Evolutionary conservation across 2,113 vertebrate species (phyloP).

Genomic region (Dasyornis broadbenti): DNA sequence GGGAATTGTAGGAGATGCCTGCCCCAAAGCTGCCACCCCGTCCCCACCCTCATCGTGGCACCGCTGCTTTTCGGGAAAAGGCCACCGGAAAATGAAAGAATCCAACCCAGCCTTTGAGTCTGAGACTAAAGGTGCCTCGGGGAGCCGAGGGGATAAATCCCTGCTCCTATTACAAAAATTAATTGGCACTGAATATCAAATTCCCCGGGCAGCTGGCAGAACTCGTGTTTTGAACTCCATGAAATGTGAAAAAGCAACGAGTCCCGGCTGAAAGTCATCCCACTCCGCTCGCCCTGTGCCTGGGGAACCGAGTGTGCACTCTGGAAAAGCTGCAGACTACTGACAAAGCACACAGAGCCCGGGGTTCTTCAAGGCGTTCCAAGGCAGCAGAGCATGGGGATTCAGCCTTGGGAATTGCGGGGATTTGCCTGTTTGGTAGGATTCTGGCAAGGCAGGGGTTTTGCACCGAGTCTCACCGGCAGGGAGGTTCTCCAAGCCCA

Average conservation of each 20-base stretch:
- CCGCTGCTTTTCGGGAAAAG: background rate
- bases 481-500: background rate
- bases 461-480: background rate
- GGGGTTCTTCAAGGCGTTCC: background rate
- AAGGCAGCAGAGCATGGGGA: background rate
- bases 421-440: background rate
- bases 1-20: background rate
- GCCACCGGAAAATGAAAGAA: background rate
- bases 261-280: background rate
- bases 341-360: background rate
- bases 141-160: background rate
- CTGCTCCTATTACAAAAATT: conserved; percentile 19
- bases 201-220: background rate
- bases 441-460: background rate
- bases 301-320: background rate
- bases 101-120: background rate
- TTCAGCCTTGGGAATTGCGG: background rate
- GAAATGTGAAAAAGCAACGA: background rate
- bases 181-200: conserved; percentile 43
- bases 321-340: background rate
- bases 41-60: background rate
- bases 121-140: background rate
- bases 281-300: background rate
- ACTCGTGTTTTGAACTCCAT: background rate
- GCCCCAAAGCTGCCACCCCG: background rate